Percentiles rank a stretch among this genome's conserved stretches.
These are phyloP conservation scores for Tragelaphus strepsiceros DNA, from an alignment of 2,113 vertebrate species.

Conservation along the genomic window DNA sequence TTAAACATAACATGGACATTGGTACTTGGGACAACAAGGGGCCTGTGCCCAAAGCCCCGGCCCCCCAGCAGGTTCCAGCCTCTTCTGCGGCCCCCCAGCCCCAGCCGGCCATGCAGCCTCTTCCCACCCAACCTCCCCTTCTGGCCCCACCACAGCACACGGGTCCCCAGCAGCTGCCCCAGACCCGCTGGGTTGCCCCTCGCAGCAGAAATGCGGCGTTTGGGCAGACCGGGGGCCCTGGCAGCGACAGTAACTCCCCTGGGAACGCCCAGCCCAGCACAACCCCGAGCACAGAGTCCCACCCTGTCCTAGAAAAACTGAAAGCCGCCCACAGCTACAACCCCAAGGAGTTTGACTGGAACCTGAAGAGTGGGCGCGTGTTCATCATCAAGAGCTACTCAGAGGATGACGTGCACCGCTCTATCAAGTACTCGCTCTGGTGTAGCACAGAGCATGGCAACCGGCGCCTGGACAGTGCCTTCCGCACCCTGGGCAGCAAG, in stretches of 20 bases:
- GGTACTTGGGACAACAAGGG: slow-evolving; percentile 98
- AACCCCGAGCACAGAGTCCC: slow-evolving; percentile 83
- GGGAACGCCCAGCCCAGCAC: slow-evolving; percentile 78
- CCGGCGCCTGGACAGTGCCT: slow-evolving; percentile 95
- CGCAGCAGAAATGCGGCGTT: slow-evolving; percentile 91
- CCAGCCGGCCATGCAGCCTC: slow-evolving; percentile 85
- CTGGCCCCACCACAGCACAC: slow-evolving; percentile 88
- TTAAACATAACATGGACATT: slow-evolving; percentile 98
- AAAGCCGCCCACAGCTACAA: slow-evolving; percentile 97
- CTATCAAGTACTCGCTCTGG: slow-evolving; percentile 99
- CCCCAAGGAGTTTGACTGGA: slow-evolving; percentile 97
- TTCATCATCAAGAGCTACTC: slow-evolving; percentile 99
- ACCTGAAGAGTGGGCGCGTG: slow-evolving; percentile 92
- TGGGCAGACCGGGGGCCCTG: slow-evolving; percentile 82
- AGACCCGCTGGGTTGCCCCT: slow-evolving; percentile 94
- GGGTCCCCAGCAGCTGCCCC: slow-evolving; percentile 87
- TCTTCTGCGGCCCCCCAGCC: slow-evolving; percentile 79
- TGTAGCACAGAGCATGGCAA: slow-evolving; percentile 98
- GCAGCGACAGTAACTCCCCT: slow-evolving; percentile 76
- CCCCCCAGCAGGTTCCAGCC: slow-evolving; percentile 79
- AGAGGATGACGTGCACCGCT: slow-evolving; percentile 98
- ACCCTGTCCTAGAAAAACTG: slow-evolving; percentile 95
- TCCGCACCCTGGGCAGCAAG: slow-evolving; percentile 89
- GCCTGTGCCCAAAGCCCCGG: slow-evolving; percentile 87
- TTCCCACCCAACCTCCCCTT: slow-evolving; percentile 86